Conservation (phyloP, 2,888 invertebrate species). For the Scrobipalpa atriplicella region DNA sequence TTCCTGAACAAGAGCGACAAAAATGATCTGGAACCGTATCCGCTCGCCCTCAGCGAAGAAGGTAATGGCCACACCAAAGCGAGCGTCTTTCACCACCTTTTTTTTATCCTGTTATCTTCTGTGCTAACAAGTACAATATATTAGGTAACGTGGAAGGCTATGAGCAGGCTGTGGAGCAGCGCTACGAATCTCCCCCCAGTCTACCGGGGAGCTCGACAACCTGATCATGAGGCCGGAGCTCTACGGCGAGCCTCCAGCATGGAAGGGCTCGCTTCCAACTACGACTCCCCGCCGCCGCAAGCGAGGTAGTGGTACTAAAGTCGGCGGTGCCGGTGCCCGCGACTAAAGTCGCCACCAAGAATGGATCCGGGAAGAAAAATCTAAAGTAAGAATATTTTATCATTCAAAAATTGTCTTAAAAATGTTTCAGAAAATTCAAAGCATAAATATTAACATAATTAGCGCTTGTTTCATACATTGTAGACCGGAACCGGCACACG, state of each 20-base stretch:
- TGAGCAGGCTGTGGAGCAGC: constrained; percentile 69
- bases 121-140: constrained; percentile 36
- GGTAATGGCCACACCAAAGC: constrained; percentile 54
- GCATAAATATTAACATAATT: background rate
- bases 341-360: constrained; percentile 76
- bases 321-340: constrained; percentile 77
- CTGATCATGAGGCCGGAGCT: constrained; percentile 84
- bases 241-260: constrained; percentile 84
- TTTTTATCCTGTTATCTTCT: background rate
- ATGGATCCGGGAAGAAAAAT: constrained; percentile 75
- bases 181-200: constrained; percentile 66
- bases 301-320: constrained; percentile 74
- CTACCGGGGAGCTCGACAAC: constrained; percentile 79
- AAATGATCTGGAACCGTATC: constrained; percentile 80
- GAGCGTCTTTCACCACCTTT: constrained; percentile 28
- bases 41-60: constrained; percentile 79
- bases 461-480: constrained; percentile 25
- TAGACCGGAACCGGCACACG: constrained; percentile 57
- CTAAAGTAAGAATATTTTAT: constrained; percentile 60
- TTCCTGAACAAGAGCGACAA: constrained; percentile 81
- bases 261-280: constrained; percentile 64
- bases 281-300: constrained; percentile 72
- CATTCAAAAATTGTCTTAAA: no score
- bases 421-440: no score
- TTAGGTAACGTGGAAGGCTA: constrained; percentile 73